These are phyloP conservation scores for Spongia lamella DNA, from an alignment of 37 sponge, comb jelly and placozoan species.

Conservation along the genomic window DNA sequence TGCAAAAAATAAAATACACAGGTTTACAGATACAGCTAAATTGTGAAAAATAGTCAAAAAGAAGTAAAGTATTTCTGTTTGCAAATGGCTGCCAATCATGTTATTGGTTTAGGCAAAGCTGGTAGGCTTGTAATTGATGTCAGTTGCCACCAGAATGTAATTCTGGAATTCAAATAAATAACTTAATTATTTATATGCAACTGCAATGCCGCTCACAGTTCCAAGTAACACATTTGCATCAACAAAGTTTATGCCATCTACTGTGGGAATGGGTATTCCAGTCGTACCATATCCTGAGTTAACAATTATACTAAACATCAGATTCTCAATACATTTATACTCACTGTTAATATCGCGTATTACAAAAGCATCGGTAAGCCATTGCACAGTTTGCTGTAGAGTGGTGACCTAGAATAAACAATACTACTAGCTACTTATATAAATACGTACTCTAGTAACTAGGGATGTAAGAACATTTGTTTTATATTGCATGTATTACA, in stretches of 20 bases:
- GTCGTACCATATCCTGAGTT: constrained; percentile 12
- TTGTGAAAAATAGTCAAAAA: too few species aligned
- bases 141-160: constrained; percentile 25
- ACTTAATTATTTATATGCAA: not conserved
- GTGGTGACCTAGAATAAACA: constrained; percentile 6
- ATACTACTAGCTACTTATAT: too few species aligned
- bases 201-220: not conserved
- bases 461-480: too few species aligned
- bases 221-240: constrained; percentile 12
- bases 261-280: constrained; percentile 29
- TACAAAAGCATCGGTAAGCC: not conserved
- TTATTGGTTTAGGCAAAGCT: not conserved
- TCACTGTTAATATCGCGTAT: constrained; percentile 29
- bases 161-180: constrained; percentile 2
- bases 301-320: too few species aligned
- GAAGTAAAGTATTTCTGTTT: too few species aligned
- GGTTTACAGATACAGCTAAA: too few species aligned
- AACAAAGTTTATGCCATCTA: constrained; percentile 22
- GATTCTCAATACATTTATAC: too few species aligned
- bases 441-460: too few species aligned
- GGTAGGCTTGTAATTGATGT: constrained; percentile 27
- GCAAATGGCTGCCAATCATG: too few species aligned
- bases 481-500: too few species aligned
- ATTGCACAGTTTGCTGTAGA: constrained; percentile 2
- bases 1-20: too few species aligned